Evolutionary conservation across 2,113 vertebrate genomes (phyloP), one percentile per base, ranked within the genome.

Genomic region (Scopus umbretta): DNA sequence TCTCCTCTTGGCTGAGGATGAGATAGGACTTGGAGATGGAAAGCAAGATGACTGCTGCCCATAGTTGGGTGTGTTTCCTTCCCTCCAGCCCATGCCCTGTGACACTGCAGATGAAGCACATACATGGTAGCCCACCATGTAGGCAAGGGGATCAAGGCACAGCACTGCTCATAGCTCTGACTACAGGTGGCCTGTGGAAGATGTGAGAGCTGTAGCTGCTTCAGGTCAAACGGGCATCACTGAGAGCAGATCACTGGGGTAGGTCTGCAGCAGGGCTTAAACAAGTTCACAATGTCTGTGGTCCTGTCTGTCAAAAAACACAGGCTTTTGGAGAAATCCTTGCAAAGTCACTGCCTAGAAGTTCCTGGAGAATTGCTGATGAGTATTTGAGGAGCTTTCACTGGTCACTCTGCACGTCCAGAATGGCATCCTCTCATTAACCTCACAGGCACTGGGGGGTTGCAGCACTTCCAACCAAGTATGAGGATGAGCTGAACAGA

Each of bases 91-190:
- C 20, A 5, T 14, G 23, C 6, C 27, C 40, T 36, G 16, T 0
- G 8, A 6, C 36, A 8, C 36, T 30, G 63, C 25, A 55, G 47
- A 7, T 17, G 45, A 38, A 23, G n/a, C 7, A 9, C 15, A 4
- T 25, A 19, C 0, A 3, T 56, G 22, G 17, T 34, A 15, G 6
- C 45, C 47, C 55, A 47, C 34, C 7, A 5, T 0, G 2, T 0
- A 3, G 43, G 16, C 14, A 53, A 80, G n/a, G 17, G n/a, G 20
- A 10, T 22, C 9, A 13, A 23, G 63, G 17, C 22, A 15, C 1
- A 11, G 26, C 15, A 15, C 23, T n/a, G 34, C 53, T 30, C 13
- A 12, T 10, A 43, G 34, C 38, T 29, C 40, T 52, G 62, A 8
- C 36, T 52, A 38, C 55, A 30, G 30, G 25, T n/a, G 29, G 50